Conservation (phyloP, 2,113 vertebrate species). For the Gnathonemus echidnorhynchus region DNA sequence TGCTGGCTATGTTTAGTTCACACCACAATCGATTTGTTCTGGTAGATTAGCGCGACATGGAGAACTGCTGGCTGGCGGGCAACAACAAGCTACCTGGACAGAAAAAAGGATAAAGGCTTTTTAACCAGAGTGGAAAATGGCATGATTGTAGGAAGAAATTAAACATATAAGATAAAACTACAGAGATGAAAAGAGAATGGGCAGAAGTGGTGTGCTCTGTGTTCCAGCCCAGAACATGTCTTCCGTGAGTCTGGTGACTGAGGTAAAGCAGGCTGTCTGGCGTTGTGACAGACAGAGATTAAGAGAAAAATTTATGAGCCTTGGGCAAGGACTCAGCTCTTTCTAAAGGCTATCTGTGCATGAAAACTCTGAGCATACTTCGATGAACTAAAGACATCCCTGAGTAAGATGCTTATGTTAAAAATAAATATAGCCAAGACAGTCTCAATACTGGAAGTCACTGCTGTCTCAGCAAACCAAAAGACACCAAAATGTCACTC, state of each 20-base stretch:
- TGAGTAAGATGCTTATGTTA: constrained; percentile 8
- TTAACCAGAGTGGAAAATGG: not conserved
- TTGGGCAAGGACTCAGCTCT: constrained; percentile 2
- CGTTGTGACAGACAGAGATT: constrained; percentile 20
- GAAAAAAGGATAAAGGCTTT: not conserved
- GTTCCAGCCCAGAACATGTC: not conserved
- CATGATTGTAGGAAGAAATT: not conserved
- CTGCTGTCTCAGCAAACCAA: not conserved
- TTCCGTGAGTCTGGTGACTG: constrained; percentile 1
- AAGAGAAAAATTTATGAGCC: constrained; percentile 18
- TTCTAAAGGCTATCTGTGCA: constrained; percentile 18
- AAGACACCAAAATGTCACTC: not conserved
- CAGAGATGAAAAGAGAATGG: not conserved
- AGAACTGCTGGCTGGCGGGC: not conserved
- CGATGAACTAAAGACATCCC: not conserved
- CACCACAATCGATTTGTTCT: constrained; percentile 1
- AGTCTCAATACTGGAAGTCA: not conserved
- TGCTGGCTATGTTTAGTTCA: not conserved
- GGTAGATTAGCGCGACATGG: not conserved
- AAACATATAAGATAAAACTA: not conserved
- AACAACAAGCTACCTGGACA: not conserved
- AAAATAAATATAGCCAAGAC: constrained; percentile 9
- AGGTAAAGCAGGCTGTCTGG: constrained; percentile 25
- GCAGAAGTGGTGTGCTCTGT: not conserved
- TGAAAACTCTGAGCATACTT: not conserved